A percentile compares a stretch with the other conserved stretches of the same genome.
Evolutionary conservation across 2,888 invertebrate genomes (phyloP).

Genomic region (Zelleria hepariella): DNA sequence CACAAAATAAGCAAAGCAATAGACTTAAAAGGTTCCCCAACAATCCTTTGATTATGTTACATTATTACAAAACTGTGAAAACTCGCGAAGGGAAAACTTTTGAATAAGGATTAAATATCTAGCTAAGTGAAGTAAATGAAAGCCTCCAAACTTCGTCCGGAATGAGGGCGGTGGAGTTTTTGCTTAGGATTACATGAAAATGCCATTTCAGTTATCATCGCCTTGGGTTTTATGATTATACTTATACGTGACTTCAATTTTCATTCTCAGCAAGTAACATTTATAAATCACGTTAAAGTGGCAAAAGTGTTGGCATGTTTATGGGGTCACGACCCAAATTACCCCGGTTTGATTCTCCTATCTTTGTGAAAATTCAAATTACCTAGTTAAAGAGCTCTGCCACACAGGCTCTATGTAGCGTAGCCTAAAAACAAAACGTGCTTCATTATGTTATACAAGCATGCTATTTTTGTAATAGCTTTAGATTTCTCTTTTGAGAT

Average conservation of each 20-base stretch:
- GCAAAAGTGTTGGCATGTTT: neutral
- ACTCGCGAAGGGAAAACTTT: neutral
- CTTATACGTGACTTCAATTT: slow-evolving; percentile 6
- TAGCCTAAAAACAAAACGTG: too few relatives aligned
- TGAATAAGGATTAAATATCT: slow-evolving; percentile 2
- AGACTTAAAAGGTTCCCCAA: neutral
- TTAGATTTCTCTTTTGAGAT: too few relatives aligned
- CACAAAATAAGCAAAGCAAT: neutral
- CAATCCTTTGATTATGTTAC: neutral
- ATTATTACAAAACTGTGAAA: neutral
- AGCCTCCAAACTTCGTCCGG: neutral
- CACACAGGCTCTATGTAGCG: too few relatives aligned
- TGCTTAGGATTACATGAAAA: slow-evolving; percentile 5
- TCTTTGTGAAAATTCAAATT: neutral
- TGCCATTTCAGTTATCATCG: slow-evolving; percentile 7
- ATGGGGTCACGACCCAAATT: neutral
- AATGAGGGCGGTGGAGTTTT: slow-evolving; percentile 1
- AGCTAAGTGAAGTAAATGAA: slow-evolving; percentile 1
- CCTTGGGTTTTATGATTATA: slow-evolving; percentile 4
- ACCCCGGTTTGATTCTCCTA: neutral
- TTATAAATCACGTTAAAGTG: neutral
- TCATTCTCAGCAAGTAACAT: neutral
- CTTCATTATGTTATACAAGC: too few relatives aligned
- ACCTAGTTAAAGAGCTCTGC: too few relatives aligned
- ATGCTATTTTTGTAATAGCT: too few relatives aligned